phyloP scores from a whole-genome alignment of 2,888 invertebrate species.

The Conus canariensis region DNA sequence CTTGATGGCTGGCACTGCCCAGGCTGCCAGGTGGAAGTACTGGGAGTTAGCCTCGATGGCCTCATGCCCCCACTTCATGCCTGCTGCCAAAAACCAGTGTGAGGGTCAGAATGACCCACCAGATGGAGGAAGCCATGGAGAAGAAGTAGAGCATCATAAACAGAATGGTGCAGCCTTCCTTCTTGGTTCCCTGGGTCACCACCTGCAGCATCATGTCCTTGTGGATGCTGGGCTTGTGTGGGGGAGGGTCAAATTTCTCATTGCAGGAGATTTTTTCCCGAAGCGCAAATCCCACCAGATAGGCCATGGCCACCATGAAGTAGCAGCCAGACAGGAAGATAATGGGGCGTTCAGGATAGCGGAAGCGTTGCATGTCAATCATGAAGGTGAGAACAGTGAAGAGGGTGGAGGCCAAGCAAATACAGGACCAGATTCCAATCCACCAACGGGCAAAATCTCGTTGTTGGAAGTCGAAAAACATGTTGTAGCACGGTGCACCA shows the following conservation, averaged over 20 bases:
- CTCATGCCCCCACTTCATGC: slow-evolving; percentile 98
- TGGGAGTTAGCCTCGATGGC: slow-evolving; percentile 98
- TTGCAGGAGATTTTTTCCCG: slow-evolving; percentile 79
- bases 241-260: slow-evolving; percentile 66
- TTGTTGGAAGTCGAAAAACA: slow-evolving; percentile 91
- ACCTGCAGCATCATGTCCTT: slow-evolving; percentile 58
- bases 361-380: slow-evolving; percentile 95
- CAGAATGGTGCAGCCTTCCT: slow-evolving; percentile 89
- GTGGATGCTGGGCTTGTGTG: slow-evolving; percentile 27
- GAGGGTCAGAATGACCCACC: slow-evolving; percentile 97
- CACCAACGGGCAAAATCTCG: slow-evolving; percentile 91
- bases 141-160: slow-evolving; percentile 96
- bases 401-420: slow-evolving; percentile 93
- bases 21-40: slow-evolving; percentile 98
- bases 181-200: slow-evolving; percentile 84
- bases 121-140: slow-evolving; percentile 96
- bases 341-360: slow-evolving; percentile 98
- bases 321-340: slow-evolving; percentile 98
- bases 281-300: slow-evolving; percentile 84
- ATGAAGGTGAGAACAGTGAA: slow-evolving; percentile 90
- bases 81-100: slow-evolving; percentile 98
- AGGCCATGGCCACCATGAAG: slow-evolving; percentile 94
- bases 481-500: slow-evolving; percentile 90
- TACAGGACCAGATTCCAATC: slow-evolving; percentile 95
- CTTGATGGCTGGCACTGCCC: slow-evolving; percentile 97